A percentile compares a stretch with the other conserved stretches of the same genome.
phyloP scores from a whole-genome alignment of 2,113 vertebrate species.

The Psephotus haematonotus region DNA sequence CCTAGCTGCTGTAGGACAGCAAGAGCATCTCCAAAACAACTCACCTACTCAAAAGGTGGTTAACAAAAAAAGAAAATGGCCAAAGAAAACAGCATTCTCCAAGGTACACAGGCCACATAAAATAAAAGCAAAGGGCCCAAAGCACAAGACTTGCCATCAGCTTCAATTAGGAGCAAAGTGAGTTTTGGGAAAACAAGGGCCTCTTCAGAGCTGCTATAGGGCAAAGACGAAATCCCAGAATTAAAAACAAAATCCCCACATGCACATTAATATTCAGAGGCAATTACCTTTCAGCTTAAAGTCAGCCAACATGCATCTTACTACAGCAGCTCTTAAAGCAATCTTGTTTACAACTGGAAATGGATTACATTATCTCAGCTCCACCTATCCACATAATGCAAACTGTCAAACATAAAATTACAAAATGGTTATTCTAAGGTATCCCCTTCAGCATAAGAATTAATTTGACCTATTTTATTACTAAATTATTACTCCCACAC shows the following conservation, averaged over 20 bases:
- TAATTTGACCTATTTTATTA: constrained; percentile 68
- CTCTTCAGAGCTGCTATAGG: constrained; percentile 46
- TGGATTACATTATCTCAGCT: constrained; percentile 62
- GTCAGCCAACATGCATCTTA: constrained; percentile 46
- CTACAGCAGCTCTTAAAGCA: constrained; percentile 67
- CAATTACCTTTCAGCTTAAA: constrained; percentile 63
- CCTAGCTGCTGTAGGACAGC: not conserved
- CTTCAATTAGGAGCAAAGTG: constrained; percentile 40
- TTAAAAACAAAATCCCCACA: constrained; percentile 59
- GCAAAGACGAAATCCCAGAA: constrained; percentile 59
- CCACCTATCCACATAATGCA: constrained; percentile 58
- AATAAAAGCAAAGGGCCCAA: not conserved
- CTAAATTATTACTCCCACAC: constrained; percentile 73
- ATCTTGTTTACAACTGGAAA: constrained; percentile 60
- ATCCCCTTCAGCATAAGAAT: constrained; percentile 70
- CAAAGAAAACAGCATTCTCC: not conserved
- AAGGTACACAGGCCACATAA: not conserved
- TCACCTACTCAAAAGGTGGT: not conserved
- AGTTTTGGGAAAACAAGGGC: constrained; percentile 47
- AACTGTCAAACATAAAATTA: constrained; percentile 66
- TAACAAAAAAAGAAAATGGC: not conserved
- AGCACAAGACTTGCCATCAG: constrained; percentile 3
- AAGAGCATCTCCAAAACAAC: not conserved
- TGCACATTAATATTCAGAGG: constrained; percentile 63
- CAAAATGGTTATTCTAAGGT: constrained; percentile 63